Base-by-base conservation (phyloP, 2,888 invertebrate genomes). In the Nephrotoma flavescens region DNA sequence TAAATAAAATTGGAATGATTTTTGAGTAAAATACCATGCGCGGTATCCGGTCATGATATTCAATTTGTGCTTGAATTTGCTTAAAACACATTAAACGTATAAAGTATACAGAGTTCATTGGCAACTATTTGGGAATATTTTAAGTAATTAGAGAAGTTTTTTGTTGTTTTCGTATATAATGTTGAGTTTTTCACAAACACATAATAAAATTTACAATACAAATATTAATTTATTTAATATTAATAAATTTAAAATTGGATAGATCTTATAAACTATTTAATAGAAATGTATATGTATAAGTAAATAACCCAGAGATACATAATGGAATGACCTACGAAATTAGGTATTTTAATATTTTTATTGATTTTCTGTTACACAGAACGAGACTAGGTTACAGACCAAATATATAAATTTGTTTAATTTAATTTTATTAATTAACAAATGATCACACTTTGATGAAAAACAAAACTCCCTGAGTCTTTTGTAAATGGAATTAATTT, bases 311-410 rank as follows among this genome's bases (percentile, higher is more conserved):
- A 71, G 71, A 71, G 19, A 11, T 71, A 71, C 31, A 31, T 71
- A 71, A 71, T 71, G 71, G 71, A 71, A 71, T 71, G 71, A 31
- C 31, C 71, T n/a, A 31, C 71, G 71, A 71, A 71, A 71, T 71
- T 71, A 71, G 31, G 31, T 31, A 31, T 31, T 71, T 71, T 71
- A 31, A 31, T 11, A 71, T 71, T 71, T 71, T 19, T 57, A 19
- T 19, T 71, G 71, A 11, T n/a, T 83, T 84, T 84, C 84, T 84
- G 84, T 84, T 84, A n/a, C 15, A 84, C 84, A 84, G 84, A 84
- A 41, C 84, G n/a, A 84, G 84, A 84, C 84, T 84, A 84, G 84
- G 41, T 12, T 84, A 0, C 31, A 7, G 71, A 31, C 71, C 71
- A 71, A 71, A 71, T 71, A 71, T 31, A 71, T 19, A 71, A 71